phyloP scores from a whole-genome alignment of 2,888 invertebrate genomes.

The Sphinx pinastri region DNA sequence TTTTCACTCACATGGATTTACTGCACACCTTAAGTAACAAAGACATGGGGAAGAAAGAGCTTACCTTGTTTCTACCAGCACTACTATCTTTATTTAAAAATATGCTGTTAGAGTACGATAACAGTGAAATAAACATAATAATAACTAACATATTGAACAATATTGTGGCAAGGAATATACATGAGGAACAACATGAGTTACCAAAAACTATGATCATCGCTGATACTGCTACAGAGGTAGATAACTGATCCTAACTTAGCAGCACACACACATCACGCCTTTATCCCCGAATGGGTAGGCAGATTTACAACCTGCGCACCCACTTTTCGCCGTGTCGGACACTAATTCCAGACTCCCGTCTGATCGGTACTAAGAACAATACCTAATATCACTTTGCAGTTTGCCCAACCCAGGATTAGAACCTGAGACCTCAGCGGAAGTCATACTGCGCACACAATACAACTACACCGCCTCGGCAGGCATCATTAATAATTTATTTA shows the following conservation, averaged over 20 bases:
- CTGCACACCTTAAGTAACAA: constrained; percentile 55
- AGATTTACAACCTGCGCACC: too few relatives aligned
- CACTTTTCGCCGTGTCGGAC: too few relatives aligned
- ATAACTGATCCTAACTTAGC: neutral
- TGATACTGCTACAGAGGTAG: constrained; percentile 65
- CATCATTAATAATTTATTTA: too few relatives aligned
- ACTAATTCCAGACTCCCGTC: too few relatives aligned
- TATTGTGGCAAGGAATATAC: constrained; percentile 53
- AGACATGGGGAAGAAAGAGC: constrained; percentile 54
- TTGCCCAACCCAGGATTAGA: too few relatives aligned
- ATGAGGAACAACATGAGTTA: constrained; percentile 35
- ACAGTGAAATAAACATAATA: constrained; percentile 68
- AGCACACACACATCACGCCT: neutral
- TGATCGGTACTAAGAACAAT: too few relatives aligned
- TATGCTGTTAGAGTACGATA: constrained; percentile 64
- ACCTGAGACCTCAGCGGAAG: too few relatives aligned
- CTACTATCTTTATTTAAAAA: constrained; percentile 58
- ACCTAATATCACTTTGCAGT: too few relatives aligned
- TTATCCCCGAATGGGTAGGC: too few relatives aligned
- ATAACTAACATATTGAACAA: constrained; percentile 66
- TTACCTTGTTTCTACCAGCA: constrained; percentile 51
- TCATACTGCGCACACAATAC: too few relatives aligned
- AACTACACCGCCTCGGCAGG: too few relatives aligned
- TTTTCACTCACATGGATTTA: constrained; percentile 62
- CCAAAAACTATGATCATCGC: constrained; percentile 46